These are phyloP conservation scores for Acrossocheilus wenchowensis DNA, from an alignment of 2,797 vertebrate species.

Conservation along the genomic window DNA sequence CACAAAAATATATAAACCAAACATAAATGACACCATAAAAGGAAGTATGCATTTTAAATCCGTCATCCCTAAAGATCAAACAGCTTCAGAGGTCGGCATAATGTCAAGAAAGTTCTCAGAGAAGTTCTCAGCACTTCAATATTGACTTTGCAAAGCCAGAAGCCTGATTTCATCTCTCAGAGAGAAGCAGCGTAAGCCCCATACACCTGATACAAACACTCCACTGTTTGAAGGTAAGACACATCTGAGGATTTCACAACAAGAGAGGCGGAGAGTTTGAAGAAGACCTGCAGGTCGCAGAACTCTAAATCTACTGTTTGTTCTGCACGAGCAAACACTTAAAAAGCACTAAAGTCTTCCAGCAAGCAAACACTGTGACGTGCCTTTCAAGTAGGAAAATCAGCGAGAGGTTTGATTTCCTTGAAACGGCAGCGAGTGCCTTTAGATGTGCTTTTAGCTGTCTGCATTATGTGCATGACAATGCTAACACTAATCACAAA, in stretches of 20 bases:
- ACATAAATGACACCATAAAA: conserved; percentile 11
- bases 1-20: not conserved
- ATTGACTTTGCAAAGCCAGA: conserved; percentile 44
- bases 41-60: conserved; percentile 12
- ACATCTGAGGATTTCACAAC: conserved; percentile 44
- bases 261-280: conserved; percentile 33
- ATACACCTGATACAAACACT: conserved; percentile 42
- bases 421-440: conserved; percentile 21
- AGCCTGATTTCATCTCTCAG: conserved; percentile 35
- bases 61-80: conserved; percentile 31
- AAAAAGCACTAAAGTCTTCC: conserved; percentile 45
- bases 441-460: conserved; percentile 34
- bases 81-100: not conserved
- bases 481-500: conserved; percentile 45
- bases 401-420: conserved; percentile 22
- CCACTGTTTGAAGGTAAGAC: conserved; percentile 42
- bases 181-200: conserved; percentile 9
- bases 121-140: conserved; percentile 33
- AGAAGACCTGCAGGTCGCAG: conserved; percentile 24
- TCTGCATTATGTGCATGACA: conserved; percentile 44
- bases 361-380: conserved; percentile 10
- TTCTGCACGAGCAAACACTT: conserved; percentile 59
- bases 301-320: conserved; percentile 57
- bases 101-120: conserved; percentile 38
- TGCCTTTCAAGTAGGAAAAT: conserved; percentile 30